Conservation (phyloP, 2,797 vertebrate genomes). For the Hyperoplus lanceolatus region DNA sequence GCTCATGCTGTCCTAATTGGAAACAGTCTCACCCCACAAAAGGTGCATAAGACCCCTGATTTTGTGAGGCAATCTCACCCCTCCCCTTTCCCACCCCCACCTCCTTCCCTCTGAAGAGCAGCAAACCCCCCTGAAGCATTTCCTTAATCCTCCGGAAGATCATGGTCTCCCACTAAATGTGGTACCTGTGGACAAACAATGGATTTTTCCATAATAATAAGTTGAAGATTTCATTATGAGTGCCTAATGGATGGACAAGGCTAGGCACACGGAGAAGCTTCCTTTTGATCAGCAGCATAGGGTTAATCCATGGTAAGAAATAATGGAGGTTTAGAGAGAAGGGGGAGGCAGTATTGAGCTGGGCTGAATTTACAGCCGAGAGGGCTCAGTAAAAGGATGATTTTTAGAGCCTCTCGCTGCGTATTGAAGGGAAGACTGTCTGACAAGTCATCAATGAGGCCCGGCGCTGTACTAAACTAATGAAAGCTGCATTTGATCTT, state of each 20-base stretch:
- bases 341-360: slow-evolving; percentile 80
- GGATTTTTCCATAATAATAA: slow-evolving; percentile 86
- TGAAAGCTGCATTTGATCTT: slow-evolving; percentile 90
- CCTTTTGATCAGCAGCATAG: slow-evolving; percentile 84
- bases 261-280: slow-evolving; percentile 68
- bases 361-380: slow-evolving; percentile 86
- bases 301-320: slow-evolving; percentile 85
- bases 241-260: slow-evolving; percentile 77
- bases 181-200: slow-evolving; percentile 86
- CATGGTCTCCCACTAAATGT: slow-evolving; percentile 82
- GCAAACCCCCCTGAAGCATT: slow-evolving; percentile 78
- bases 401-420: slow-evolving; percentile 86
- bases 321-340: slow-evolving; percentile 75
- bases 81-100: slow-evolving; percentile 64
- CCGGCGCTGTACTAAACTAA: slow-evolving; percentile 88
- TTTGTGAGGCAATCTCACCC: slow-evolving; percentile 78
- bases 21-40: slow-evolving; percentile 83
- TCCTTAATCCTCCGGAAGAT: slow-evolving; percentile 83
- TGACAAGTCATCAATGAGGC: slow-evolving; percentile 89
- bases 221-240: slow-evolving; percentile 83
- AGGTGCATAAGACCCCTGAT: slow-evolving; percentile 82
- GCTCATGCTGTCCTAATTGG: slow-evolving; percentile 83
- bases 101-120: slow-evolving; percentile 74
- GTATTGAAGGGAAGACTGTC: slow-evolving; percentile 88
- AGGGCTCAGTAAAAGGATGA: slow-evolving; percentile 86